Base-by-base conservation (phyloP, 2,113 vertebrate genomes). In the Turdus rufiventris region DNA sequence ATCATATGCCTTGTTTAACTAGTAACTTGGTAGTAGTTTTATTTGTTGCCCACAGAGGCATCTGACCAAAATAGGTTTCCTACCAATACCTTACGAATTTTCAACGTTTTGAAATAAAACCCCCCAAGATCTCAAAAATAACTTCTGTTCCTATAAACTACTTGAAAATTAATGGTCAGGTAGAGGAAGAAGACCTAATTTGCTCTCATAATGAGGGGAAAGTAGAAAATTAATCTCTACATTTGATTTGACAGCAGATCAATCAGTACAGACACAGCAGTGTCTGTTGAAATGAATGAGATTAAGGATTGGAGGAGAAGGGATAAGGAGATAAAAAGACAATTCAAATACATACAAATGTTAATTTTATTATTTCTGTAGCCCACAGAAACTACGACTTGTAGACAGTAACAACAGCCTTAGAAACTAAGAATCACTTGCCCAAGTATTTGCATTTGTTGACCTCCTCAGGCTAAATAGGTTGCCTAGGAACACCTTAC, bases 401-500 rank as follows among this genome's bases (percentile, higher is more conserved):
- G 29, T 47, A 82, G 51, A 82, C 24, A 87, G 38, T 14, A 85
- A 57, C 38, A 75, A 60, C 8, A 89, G 54, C 50, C 54, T 88
- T 40, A 75, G 12, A 89, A 88, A 79, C 21, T 12, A 28, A 89
- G 33, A 85, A 43, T 79, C 73, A 66, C 34, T 58, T 34, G 33
- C 50, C 42, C 24, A 78, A 85, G 42, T 50, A 94, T 82, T 89
- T 62, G 68, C 25, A 61, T 76, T 85, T 89, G 33, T 76, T 93
- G 81, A 92, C 50, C 66, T 65, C 45, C 25, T 89, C 58, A 38
- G 53, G 24, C n/a, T 85, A 76, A 66, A 13, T 11, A 70, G 25
- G 71, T 74, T 93, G 66, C 81, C 63, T 89, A 88, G 87, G 70
- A 95, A 91, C 58, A 82, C n/a, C 43, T 79, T 58, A 85, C 43